phyloP scores from a whole-genome alignment of 2,113 vertebrate species.

The Otis tarda region DNA sequence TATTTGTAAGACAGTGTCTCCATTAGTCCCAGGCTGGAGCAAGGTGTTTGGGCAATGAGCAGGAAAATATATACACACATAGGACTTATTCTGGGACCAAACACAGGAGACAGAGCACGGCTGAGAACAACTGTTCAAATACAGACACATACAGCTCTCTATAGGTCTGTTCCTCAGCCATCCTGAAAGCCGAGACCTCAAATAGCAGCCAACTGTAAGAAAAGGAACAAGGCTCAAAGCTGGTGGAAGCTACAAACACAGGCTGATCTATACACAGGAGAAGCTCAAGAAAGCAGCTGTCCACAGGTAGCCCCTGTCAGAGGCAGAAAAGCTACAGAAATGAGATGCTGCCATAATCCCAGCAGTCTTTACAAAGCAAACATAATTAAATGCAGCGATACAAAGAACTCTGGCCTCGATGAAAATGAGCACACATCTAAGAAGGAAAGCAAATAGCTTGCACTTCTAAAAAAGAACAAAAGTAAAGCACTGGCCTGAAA shows the following conservation, averaged over 20 bases:
- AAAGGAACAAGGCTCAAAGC: background rate
- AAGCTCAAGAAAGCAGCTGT: background rate
- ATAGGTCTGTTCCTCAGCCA: background rate
- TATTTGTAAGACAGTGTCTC: slow-evolving; percentile 8
- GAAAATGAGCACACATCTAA: slow-evolving; percentile 57
- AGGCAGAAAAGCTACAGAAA: slow-evolving; percentile 6
- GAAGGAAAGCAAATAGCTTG: slow-evolving; percentile 53
- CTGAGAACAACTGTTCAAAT: background rate
- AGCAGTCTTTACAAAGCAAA: slow-evolving; percentile 50
- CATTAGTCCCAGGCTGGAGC: background rate
- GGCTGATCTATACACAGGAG: background rate
- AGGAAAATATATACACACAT: background rate
- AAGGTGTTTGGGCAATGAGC: slow-evolving; percentile 9
- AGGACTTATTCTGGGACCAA: background rate
- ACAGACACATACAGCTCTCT: background rate
- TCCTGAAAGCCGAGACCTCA: background rate
- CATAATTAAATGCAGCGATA: slow-evolving; percentile 42
- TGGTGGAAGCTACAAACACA: background rate
- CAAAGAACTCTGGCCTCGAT: background rate
- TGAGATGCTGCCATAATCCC: slow-evolving; percentile 27
- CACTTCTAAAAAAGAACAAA: slow-evolving; percentile 43
- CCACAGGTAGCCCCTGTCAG: background rate
- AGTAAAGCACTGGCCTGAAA: slow-evolving; percentile 20
- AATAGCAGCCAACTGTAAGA: background rate
- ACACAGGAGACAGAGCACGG: background rate